These are phyloP conservation scores for Bradypodion ventrale DNA, from an alignment of 2,797 vertebrate species.

Conservation along the genomic window DNA sequence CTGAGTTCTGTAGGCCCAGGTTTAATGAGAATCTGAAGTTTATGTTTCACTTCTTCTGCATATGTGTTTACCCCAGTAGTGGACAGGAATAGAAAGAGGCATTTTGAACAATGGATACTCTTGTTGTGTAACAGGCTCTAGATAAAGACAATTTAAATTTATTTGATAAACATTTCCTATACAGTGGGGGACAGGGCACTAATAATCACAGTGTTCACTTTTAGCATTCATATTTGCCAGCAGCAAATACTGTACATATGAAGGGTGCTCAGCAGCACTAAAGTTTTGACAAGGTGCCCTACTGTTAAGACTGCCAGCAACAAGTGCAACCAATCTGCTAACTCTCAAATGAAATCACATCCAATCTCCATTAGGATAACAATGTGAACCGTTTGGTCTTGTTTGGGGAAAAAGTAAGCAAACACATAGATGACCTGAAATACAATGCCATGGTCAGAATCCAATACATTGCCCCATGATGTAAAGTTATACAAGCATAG, in stretches of 20 bases:
- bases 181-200: neutral
- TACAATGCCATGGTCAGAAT: neutral
- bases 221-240: neutral
- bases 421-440: neutral
- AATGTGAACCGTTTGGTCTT: neutral
- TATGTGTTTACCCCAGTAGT: neutral
- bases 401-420: neutral
- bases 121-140: neutral
- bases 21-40: neutral
- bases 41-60: neutral
- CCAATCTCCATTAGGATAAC: neutral
- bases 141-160: neutral
- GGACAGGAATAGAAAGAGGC: neutral
- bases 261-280: neutral
- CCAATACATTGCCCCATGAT: too few species aligned
- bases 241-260: neutral
- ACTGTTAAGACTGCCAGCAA: neutral
- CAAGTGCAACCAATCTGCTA: slow-evolving; percentile 2
- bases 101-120: slow-evolving; percentile 4
- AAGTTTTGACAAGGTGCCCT: slow-evolving; percentile 15
- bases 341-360: neutral
- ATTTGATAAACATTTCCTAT: neutral
- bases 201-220: neutral
- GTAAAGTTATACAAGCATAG: too few species aligned
- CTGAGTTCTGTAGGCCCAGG: too few species aligned